Base-by-base conservation (phyloP, 1,140 invertebrate genomes). In the Platyscapa corneri region DNA sequence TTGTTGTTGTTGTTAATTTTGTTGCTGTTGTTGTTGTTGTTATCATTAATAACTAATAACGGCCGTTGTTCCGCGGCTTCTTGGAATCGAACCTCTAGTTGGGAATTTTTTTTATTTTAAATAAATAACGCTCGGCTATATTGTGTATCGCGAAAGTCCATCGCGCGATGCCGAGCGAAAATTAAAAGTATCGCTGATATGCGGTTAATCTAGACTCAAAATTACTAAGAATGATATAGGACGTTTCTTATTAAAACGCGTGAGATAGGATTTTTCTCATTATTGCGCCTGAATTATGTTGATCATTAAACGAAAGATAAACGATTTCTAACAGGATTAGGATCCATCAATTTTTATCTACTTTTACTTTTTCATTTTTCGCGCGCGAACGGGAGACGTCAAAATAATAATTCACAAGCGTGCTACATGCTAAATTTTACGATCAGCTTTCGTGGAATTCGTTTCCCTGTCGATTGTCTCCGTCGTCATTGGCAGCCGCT, bases 391-490 rank as follows among this genome's bases (percentile, higher is more conserved):
- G 37, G 37, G 27, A 74, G 37, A 16, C 39, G 12, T 70, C 67
- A 32, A 37, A 70, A 70, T 70, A 70, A 70, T 70, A 70, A 70
- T 74, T 74, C 70, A 74, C 70, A 74, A 74, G 70, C 23, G 64
- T 64, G 76, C 76, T 27, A 30, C 23, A 78, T 64, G 76, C 76
- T 27, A 30, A 81, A 81, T 42, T 81, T 53, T 42, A 72, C 34
- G 76, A 80, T 78, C 72, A 46, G 70, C 77, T 78, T 76, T 75
- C 74, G 77, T 75, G 84, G 81, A 85, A 86, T 86, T 84, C 53
- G 67, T 67, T 81, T 56, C 78, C 39, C 83, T 53, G 46, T 78
- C 82, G 60, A 87, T 87, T 78, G 74, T 32, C 72, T 79, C 46
- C 23, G 75, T 82, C 74, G 70, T 74, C 81, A 82, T 82, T 60